phyloP scores from a whole-genome alignment of 2,888 invertebrate genomes.

The Muscina levida region DNA sequence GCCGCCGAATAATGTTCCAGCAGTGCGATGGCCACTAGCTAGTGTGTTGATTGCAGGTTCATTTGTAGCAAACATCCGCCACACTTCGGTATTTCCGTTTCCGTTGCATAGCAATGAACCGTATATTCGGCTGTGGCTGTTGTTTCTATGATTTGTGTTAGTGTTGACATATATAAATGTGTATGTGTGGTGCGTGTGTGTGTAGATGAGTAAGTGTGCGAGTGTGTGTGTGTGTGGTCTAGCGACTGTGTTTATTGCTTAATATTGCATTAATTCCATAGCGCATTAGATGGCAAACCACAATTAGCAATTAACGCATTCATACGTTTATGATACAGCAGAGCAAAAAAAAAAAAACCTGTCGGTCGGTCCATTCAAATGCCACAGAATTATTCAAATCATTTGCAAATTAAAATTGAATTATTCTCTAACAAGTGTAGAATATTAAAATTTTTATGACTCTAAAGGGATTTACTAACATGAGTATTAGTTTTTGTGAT shows the following conservation, averaged over 20 bases:
- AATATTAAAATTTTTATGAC: not conserved
- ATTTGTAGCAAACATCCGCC: not conserved
- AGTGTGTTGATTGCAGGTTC: not conserved
- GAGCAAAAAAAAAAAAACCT: not conserved
- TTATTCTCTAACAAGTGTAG: not conserved
- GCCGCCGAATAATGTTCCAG: not conserved
- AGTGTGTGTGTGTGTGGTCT: no score
- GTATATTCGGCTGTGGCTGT: not conserved
- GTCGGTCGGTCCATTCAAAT: not conserved
- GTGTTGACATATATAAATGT: no score
- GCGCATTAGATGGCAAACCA: conserved; percentile 20
- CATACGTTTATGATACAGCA: not conserved
- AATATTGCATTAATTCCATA: not conserved
- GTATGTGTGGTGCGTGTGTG: no score
- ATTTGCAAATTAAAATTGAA: conserved; percentile 13
- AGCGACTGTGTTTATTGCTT: not conserved
- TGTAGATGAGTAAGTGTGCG: no score
- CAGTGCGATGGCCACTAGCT: not conserved
- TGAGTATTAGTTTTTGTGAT: no score
- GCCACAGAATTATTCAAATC: conserved; percentile 18
- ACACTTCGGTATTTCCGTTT: not conserved
- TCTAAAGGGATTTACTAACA: not conserved
- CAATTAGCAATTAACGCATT: conserved; percentile 50
- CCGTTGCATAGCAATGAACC: not conserved
- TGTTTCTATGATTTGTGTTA: no score